Evolutionary conservation across 2,797 vertebrate genomes (phyloP).

Genomic region (Rhinatrema bivittatum): DNA sequence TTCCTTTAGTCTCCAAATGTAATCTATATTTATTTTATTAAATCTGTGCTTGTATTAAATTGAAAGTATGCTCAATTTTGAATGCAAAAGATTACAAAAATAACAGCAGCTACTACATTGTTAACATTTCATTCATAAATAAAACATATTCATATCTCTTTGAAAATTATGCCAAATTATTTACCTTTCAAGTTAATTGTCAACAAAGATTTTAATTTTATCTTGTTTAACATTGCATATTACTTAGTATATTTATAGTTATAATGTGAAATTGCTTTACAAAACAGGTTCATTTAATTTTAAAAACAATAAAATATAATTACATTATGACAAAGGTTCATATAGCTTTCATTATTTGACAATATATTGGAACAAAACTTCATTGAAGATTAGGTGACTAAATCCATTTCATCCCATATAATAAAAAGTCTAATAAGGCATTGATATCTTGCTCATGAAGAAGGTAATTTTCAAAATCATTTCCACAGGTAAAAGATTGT

Average conservation of each 20-base stretch:
- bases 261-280: slow-evolving; percentile 5
- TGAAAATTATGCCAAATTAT: slow-evolving; percentile 16
- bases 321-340: slow-evolving; percentile 4
- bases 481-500: too few species aligned
- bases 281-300: slow-evolving; percentile 14
- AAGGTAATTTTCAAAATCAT: too few species aligned
- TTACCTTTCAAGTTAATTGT: slow-evolving; percentile 15
- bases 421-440: too few species aligned
- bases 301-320: slow-evolving; percentile 2
- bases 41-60: too few species aligned
- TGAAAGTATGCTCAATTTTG: too few species aligned
- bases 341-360: slow-evolving; percentile 5
- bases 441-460: too few species aligned
- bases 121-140: too few species aligned
- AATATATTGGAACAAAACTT: background rate
- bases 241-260: slow-evolving; percentile 15
- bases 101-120: too few species aligned
- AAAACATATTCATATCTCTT: too few species aligned
- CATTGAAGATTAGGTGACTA: background rate
- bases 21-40: too few species aligned
- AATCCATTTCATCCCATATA: background rate
- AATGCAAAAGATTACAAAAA: too few species aligned
- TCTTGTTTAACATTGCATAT: slow-evolving; percentile 4
- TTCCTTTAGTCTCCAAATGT: too few species aligned
- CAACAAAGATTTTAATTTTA: background rate